Percentiles rank a stretch among this genome's conserved stretches.
These are phyloP conservation scores for Nothoprocta pentlandii DNA, from an alignment of 2,113 vertebrate species.

Conservation along the genomic window DNA sequence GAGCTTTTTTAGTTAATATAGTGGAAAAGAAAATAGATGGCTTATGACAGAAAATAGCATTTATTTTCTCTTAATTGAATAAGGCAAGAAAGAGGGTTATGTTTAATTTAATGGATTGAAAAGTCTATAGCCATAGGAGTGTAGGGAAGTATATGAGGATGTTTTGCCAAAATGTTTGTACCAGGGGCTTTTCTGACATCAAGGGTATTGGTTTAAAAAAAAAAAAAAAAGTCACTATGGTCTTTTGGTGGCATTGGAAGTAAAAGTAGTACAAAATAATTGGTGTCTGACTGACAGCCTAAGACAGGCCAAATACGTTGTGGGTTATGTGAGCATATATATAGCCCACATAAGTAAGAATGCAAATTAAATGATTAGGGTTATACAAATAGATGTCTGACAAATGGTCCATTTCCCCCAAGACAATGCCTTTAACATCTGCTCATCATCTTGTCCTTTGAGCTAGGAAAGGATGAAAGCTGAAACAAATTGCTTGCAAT, in stretches of 20 bases:
- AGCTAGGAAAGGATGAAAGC: background rate
- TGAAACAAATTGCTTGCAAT: background rate
- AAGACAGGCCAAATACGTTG: background rate
- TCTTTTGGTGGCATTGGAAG: background rate
- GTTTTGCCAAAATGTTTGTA: background rate
- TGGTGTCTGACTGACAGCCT: background rate
- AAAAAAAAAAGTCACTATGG: background rate
- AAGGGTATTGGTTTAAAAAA: background rate
- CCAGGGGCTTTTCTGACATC: background rate
- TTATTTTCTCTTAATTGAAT: constrained; percentile 22
- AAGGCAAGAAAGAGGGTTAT: background rate
- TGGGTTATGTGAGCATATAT: background rate
- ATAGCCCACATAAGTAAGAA: background rate
- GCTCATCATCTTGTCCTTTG: background rate
- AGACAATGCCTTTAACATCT: background rate
- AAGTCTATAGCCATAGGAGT: background rate
- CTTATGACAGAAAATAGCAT: constrained; percentile 24
- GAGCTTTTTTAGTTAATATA: constrained; percentile 18
- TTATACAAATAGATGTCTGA: background rate
- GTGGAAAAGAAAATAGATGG: constrained; percentile 24
- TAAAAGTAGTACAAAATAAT: background rate
- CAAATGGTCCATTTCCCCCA: background rate
- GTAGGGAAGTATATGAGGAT: background rate
- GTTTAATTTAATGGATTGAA: background rate
- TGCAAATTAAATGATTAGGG: background rate